Evolutionary conservation across 2,797 vertebrate genomes (phyloP).

Genomic region (Pelobates cultripes): DNA sequence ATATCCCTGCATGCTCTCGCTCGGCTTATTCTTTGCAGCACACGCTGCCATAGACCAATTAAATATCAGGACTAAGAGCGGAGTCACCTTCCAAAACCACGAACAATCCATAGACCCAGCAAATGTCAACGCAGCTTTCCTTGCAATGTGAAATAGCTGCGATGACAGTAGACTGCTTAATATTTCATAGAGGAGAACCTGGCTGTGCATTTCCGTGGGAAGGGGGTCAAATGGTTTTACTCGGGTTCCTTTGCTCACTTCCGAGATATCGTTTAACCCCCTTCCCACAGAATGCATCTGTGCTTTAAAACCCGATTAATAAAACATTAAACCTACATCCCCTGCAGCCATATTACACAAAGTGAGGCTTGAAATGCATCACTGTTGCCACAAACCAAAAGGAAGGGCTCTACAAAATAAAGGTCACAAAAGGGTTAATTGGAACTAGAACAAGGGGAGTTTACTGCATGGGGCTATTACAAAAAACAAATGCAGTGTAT

Average conservation of each 20-base stretch:
- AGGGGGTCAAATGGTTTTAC: constrained; percentile 13
- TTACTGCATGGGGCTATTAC: too few relatives aligned
- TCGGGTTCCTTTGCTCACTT: not conserved
- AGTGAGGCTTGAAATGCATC: not conserved
- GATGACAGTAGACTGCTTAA: constrained; percentile 24
- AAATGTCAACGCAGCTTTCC: constrained; percentile 3
- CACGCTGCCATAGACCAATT: not conserved
- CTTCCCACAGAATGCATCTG: not conserved
- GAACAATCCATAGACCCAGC: constrained; percentile 3
- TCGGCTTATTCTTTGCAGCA: not conserved
- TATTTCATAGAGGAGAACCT: constrained; percentile 14
- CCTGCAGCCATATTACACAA: constrained; percentile 18
- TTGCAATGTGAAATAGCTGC: constrained; percentile 8
- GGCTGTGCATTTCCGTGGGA: not conserved
- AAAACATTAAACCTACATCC: constrained; percentile 37
- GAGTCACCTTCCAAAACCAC: constrained; percentile 14
- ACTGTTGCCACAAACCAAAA: not conserved
- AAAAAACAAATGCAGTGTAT: too few relatives aligned
- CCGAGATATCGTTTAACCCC: constrained; percentile 14
- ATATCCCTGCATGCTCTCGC: not conserved
- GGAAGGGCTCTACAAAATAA: not conserved
- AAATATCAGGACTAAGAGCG: not conserved
- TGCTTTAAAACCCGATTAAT: constrained; percentile 29
- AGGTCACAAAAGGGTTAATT: not conserved
- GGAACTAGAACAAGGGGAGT: too few relatives aligned